Percentiles rank a stretch among this genome's conserved stretches.
Evolutionary conservation across 2,797 vertebrate species (phyloP).

Genomic region (Eulemur coronatus): DNA sequence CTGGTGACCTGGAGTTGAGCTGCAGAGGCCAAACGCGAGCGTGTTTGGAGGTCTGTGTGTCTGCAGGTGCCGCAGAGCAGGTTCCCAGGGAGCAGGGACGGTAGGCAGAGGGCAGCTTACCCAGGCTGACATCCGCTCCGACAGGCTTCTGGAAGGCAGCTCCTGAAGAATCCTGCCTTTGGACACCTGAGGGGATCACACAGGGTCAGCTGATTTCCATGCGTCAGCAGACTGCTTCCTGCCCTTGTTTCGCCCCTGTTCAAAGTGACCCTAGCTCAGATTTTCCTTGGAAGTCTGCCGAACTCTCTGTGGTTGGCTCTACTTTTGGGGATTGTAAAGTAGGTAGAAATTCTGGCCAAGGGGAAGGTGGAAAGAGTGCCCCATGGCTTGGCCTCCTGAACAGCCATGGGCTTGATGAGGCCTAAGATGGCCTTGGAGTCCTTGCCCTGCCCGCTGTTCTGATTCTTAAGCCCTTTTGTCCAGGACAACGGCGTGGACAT

Average conservation of each 20-base stretch:
- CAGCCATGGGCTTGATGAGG: neutral
- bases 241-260: neutral
- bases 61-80: neutral
- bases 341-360: neutral
- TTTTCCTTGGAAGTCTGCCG: neutral
- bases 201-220: neutral
- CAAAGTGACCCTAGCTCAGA: neutral
- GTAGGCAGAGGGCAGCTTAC: slow-evolving; percentile 33
- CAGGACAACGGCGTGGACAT: rapidly evolving
- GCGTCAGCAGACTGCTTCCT: neutral
- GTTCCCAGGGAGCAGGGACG: rapidly evolving
- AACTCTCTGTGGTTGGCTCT: neutral
- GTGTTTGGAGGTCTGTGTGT: rapidly evolving
- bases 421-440: neutral
- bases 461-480: neutral
- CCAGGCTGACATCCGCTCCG: slow-evolving; percentile 83
- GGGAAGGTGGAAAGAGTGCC: neutral
- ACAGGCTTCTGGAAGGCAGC: slow-evolving; percentile 83
- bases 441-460: neutral
- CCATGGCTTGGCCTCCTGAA: neutral
- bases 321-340: neutral
- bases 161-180: slow-evolving; percentile 82
- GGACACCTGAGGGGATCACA: slow-evolving; percentile 79
- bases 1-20: neutral
- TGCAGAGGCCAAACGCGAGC: neutral